Base-by-base conservation (phyloP, 2,113 vertebrate genomes). In the Sceloporus tristichus region DNA sequence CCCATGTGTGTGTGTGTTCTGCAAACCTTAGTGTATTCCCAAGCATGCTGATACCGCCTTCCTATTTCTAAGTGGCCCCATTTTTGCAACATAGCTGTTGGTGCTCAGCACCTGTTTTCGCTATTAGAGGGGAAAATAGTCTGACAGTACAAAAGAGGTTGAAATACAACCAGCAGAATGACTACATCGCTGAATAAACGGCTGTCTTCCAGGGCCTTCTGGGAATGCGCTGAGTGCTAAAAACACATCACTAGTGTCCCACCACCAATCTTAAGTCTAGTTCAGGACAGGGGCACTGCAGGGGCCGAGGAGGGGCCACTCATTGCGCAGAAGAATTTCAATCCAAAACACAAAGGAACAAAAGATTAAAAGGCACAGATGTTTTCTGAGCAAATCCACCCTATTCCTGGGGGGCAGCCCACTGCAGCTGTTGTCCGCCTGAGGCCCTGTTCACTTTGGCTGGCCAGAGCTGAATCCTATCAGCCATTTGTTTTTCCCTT, bases 321-420 rank as follows among this genome's bases (percentile, higher is more conserved):
- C 73, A 86, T 62, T 94, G 89, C 0, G 0, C 76, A 87, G 66
- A 84, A 92, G 85, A 91, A 76, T 6, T 1, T 48, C 19, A 70
- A 56, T 89, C 42, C 25, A 91, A 94, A 94, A 90, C 81, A 92
- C 84, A 92, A 92, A 93, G 82, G 83, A 95, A 91, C 77, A 89
- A 85, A 79, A 89, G 92, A 94, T 91, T 92, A 93, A 93, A 76
- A 40, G 68, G 84, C 95, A 90, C 91, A 93, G 92, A 95, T 94
- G 93, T 90, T 92, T 79, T 84, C 70, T 92, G 89, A 88, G 89
- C 66, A 83, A 88, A 88, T 93, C 85, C 91, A 90, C 66, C 14
- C 68, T 87, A 21, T 74, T 94, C 68, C 86, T 91, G 91, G 87
- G 89, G 95, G 73, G 84, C 75, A 91, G 89, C 54, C 83, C 0